A percentile compares a stretch with the other conserved stretches of the same genome.
These are phyloP conservation scores for Drosophila borborema DNA, from an alignment of 2,888 invertebrate genomes.

Conservation along the genomic window DNA sequence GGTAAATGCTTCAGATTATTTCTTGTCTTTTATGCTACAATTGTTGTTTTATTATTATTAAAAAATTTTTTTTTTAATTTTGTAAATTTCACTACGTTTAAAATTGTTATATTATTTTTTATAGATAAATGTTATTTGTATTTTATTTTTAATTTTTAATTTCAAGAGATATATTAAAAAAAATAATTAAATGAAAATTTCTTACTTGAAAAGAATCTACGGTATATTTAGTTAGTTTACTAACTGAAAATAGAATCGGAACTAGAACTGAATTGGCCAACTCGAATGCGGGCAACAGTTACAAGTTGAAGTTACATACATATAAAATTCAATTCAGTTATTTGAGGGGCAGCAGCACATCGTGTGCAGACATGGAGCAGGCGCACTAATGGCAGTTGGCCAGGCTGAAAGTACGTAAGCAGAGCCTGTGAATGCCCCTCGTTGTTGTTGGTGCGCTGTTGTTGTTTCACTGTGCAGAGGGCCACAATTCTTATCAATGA, in stretches of 20 bases:
- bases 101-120: no score
- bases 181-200: no score
- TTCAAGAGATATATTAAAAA: no score
- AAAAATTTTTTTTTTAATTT: no score
- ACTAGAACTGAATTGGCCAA: constrained; percentile 4
- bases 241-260: not conserved
- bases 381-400: constrained; percentile 43
- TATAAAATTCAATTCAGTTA: not conserved
- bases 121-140: no score
- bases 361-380: constrained; percentile 66
- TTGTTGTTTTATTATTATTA: no score
- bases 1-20: no score
- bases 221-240: no score
- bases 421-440: constrained; percentile 33
- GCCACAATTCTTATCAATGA: constrained; percentile 75
- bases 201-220: no score
- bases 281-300: constrained; percentile 15
- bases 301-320: constrained; percentile 1
- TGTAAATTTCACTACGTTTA: no score
- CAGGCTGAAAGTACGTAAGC: constrained; percentile 65
- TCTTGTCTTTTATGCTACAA: no score
- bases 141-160: no score
- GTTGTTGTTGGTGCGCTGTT: constrained; percentile 23
- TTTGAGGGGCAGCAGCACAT: constrained; percentile 7
- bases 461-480: constrained; percentile 36